Base-by-base conservation (phyloP, 2,113 vertebrate genomes). In the Daubentonia madagascariensis region DNA sequence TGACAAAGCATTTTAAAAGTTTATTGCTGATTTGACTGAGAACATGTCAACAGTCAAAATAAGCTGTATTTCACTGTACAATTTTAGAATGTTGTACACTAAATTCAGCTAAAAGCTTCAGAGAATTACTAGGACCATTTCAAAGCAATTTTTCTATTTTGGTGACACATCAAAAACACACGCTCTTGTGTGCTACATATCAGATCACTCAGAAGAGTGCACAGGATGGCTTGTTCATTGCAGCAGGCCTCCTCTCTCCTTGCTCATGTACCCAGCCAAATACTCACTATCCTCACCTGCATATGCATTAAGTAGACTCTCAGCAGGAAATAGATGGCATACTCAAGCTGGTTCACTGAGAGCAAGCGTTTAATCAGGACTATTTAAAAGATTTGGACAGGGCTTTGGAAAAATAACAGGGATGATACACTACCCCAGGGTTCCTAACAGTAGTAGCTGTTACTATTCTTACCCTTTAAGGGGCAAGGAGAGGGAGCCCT, bases 71-170 rank as follows among this genome's bases (percentile, higher is more conserved):
- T 91, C 57, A n/a, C 4, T 9, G 17, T 22, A 20, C 35, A 16
- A 37, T 73, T 83, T 92, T 57, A 37, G 35, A n/a, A 84, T 70
- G 13, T 5, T 43, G 12, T 6, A 28, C 45, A 65, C 52, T 59
- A 70, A 95, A 89, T 79, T 72, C 40, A 67, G 25, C 18, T 88
- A 20, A 78, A 81, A 78, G 1, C 22, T 73, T 96, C n/a, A 73
- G 37, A 65, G 43, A 83, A 84, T 40, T 43, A 30, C 10, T 76
- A 54, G 35, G 8, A 23, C 35, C 4, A 4, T 35, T 68, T 87
- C 22, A 52, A 73, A 67, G 8, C 17, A 52, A 45, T 4, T 72
- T 70, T 93, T 61, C 25, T 52, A 80, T 48, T 57, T 67, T 73
- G 40, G 8, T 73, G 6, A 32, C 32, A 12, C 37, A 37, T 80